These are phyloP conservation scores for Perccottus glenii DNA, from an alignment of 2,113 vertebrate species.

Conservation along the genomic window DNA sequence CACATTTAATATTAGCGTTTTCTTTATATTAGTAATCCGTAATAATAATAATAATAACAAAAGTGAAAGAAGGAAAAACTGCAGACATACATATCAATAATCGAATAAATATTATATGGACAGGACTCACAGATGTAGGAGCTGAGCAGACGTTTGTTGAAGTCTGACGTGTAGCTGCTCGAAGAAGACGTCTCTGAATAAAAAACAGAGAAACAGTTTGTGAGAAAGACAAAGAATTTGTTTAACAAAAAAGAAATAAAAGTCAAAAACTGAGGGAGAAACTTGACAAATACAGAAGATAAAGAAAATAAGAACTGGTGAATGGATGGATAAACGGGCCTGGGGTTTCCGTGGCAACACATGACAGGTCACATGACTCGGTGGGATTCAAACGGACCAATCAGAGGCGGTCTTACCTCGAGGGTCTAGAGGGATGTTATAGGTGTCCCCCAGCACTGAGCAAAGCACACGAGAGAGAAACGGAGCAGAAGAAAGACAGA, in stretches of 20 bases:
- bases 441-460: conserved; percentile 99
- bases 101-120: neutral
- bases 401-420: conserved; percentile 87
- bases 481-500: conserved; percentile 73
- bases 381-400: neutral
- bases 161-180: conserved; percentile 92
- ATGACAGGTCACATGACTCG: neutral
- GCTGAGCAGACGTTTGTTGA: conserved; percentile 92
- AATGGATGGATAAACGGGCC: neutral
- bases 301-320: neutral
- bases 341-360: neutral
- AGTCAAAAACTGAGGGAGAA: neutral
- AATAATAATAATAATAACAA: too few species aligned
- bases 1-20: too few species aligned
- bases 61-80: too few species aligned
- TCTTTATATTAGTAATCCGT: too few species aligned
- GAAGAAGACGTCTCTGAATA: conserved; percentile 90
- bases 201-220: neutral
- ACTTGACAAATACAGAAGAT: too few species aligned
- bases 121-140: conserved; percentile 92
- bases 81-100: too few species aligned
- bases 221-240: neutral
- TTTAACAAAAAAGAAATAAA: neutral
- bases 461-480: conserved; percentile 81
- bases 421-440: conserved; percentile 99